Evolutionary conservation across 2,888 invertebrate genomes (phyloP), one percentile per base, ranked within the genome.

Genomic region (Adelognathus sp.): DNA sequence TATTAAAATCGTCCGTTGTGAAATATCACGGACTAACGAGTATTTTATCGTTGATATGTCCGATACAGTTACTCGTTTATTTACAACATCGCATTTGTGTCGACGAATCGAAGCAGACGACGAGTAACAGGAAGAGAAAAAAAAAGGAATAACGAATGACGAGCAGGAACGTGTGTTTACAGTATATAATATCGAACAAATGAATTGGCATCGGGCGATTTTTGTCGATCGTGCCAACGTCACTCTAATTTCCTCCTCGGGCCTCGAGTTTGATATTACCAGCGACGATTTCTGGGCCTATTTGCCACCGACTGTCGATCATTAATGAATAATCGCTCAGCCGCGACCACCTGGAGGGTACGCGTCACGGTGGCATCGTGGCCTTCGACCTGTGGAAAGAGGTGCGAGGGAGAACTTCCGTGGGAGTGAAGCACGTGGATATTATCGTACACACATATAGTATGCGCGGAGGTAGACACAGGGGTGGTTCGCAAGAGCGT

Each of bases 251-350:
- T 82, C 76, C 79, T 63, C 27, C 46, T 56, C 77, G 56, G 39
- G 14, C 44, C 31, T 66, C 56, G 52, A 36, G 11, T 39, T 54
- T n/a, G n/a, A 29, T 56, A 9, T 39, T 11, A 21, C 14, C 18
- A 24, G 16, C 31, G 21, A 21, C 44, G 44, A 63, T 9, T 50
- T 46, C 29, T 52, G 18, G 29, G 7, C 39, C 74, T 44, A 75
- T 75, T 75, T 67, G 71, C 60, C 77, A 72, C 50, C 83, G 80
- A 69, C 80, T 86, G 88, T 88, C 89, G 85, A 88, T 88, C 83
- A 63, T 82, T 86, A 88, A 88, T 88, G 87, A 89, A 86, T 87
- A 86, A 88, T 89, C 84, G 86, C 86, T 81, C n/a, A n/a, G 33
- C 29, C 54, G 61, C 77, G 77, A 82, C 74, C 81, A 79, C 73